Evolutionary conservation across 1,140 invertebrate genomes (phyloP).

Genomic region (Argopecten irradians): DNA sequence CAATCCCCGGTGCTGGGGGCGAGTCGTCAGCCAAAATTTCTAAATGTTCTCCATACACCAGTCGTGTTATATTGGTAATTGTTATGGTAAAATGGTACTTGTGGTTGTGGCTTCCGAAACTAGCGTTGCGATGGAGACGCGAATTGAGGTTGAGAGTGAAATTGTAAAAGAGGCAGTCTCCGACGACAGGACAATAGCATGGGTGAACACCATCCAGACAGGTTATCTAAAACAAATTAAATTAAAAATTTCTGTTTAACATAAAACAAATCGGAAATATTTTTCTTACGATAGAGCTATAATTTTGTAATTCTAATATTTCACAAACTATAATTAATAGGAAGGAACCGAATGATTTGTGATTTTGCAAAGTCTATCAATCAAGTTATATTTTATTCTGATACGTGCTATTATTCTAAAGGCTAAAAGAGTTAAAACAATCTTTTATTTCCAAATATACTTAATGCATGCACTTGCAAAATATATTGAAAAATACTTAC

Average conservation of each 20-base stretch:
- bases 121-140: constrained; percentile 38
- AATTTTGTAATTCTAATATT: too few relatives aligned
- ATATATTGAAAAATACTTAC: constrained; percentile 26
- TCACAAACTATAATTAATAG: too few relatives aligned
- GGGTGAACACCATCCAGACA: constrained; percentile 2
- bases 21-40: constrained; percentile 60
- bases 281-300: too few relatives aligned
- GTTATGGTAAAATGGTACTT: constrained; percentile 57
- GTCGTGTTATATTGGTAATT: constrained; percentile 54
- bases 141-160: constrained; percentile 48
- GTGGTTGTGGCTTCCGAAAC: constrained; percentile 57
- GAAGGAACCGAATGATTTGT: too few relatives aligned
- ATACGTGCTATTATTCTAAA: too few relatives aligned
- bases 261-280: too few relatives aligned
- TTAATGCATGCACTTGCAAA: neutral
- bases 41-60: constrained; percentile 41
- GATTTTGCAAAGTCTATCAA: too few relatives aligned
- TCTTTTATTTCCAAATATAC: too few relatives aligned
- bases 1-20: constrained; percentile 49
- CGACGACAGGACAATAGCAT: constrained; percentile 60
- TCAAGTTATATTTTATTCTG: too few relatives aligned
- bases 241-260: too few relatives aligned
- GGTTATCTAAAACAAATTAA: constrained; percentile 25
- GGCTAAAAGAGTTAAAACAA: too few relatives aligned
- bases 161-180: constrained; percentile 43